Evolutionary conservation across 2,113 vertebrate genomes (phyloP).

Genomic region (Diadophis punctatus): DNA sequence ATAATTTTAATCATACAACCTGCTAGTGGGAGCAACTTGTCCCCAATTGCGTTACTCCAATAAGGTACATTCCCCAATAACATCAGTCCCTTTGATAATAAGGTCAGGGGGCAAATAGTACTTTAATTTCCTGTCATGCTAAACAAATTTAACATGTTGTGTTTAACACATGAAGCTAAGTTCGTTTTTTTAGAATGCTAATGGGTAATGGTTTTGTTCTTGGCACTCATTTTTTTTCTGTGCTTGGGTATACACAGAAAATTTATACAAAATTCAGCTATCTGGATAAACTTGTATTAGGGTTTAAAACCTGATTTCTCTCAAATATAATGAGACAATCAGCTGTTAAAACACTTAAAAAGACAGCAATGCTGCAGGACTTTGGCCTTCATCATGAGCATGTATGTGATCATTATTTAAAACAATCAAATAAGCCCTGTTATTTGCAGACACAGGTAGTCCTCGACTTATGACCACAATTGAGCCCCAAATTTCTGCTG

Average conservation of each 20-base stretch:
- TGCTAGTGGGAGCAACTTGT: neutral
- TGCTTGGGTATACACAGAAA: neutral
- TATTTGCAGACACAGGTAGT: neutral
- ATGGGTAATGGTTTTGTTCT: neutral
- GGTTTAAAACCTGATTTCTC: neutral
- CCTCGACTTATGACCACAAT: neutral
- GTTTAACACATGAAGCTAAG: neutral
- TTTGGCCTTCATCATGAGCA: neutral
- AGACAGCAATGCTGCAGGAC: neutral
- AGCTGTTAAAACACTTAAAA: too few relatives aligned
- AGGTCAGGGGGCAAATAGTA: neutral
- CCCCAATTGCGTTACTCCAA: neutral
- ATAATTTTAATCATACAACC: slow-evolving; percentile 6
- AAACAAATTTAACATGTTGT: neutral
- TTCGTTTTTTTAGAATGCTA: neutral
- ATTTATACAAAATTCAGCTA: neutral
- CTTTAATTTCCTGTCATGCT: neutral
- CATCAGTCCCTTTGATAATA: neutral
- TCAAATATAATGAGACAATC: neutral
- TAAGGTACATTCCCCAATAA: neutral
- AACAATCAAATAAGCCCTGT: neutral
- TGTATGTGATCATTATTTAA: neutral
- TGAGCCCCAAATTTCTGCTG: neutral
- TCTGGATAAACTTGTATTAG: too few relatives aligned
- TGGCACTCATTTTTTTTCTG: neutral